These are phyloP conservation scores for Mastomys coucha DNA, from an alignment of 2,113 vertebrate genomes.

Conservation along the genomic window DNA sequence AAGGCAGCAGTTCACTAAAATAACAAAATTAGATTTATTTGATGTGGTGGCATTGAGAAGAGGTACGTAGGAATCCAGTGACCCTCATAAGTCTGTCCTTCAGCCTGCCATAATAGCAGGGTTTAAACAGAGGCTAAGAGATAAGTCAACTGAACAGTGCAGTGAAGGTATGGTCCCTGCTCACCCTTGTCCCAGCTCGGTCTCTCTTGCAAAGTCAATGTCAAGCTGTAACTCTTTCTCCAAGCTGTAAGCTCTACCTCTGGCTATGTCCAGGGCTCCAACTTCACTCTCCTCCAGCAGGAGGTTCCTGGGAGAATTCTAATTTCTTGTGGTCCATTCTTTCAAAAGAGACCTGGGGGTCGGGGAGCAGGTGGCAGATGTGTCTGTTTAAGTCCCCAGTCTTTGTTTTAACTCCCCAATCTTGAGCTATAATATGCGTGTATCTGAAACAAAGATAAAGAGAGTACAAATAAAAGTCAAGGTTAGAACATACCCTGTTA, in stretches of 20 bases:
- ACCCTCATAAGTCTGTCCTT: neutral
- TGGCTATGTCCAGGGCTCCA: no score
- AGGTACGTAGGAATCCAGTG: neutral
- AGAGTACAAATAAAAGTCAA: neutral
- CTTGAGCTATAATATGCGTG: no score
- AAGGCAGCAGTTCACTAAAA: constrained; percentile 9
- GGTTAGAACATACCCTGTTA: neutral
- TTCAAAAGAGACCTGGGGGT: neutral
- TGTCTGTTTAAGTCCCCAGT: no score
- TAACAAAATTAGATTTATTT: neutral
- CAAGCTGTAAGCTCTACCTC: neutral
- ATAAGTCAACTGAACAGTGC: neutral
- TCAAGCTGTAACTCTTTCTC: neutral
- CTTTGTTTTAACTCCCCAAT: neutral
- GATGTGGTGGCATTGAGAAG: neutral
- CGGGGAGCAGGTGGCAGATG: no score
- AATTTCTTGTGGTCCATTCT: neutral
- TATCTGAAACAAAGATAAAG: neutral
- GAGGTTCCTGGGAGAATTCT: neutral
- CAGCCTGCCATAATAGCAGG: no score
- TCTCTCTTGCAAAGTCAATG: neutral
- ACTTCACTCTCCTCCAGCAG: neutral
- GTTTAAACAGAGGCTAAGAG: neutral
- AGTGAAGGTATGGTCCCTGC: neutral
- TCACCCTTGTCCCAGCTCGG: neutral